Percentiles rank a stretch among this genome's conserved stretches.
Evolutionary conservation across 1,140 invertebrate species (phyloP).

Genomic region (Polypedilum vanderplanki): DNA sequence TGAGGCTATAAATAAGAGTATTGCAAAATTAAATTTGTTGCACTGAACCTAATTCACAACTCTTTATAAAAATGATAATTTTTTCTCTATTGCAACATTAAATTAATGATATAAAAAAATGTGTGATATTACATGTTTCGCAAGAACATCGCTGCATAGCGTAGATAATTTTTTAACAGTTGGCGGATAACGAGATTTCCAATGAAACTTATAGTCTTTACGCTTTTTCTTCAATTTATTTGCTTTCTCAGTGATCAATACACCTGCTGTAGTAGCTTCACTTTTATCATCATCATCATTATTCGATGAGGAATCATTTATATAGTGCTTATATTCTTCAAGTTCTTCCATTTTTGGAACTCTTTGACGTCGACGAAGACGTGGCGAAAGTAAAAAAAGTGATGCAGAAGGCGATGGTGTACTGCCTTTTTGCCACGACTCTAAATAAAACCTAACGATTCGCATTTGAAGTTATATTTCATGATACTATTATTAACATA

Average conservation of each 20-base stretch:
- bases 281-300: background rate
- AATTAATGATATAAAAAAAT: background rate
- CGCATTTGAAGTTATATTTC: conserved; percentile 35
- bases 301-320: conserved; percentile 23
- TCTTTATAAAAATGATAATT: background rate
- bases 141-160: conserved; percentile 42
- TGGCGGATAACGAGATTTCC: conserved; percentile 40
- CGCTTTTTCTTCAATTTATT: conserved; percentile 31
- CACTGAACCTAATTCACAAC: conserved; percentile 21
- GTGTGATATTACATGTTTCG: conserved; percentile 36
- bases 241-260: background rate
- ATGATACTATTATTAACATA: too few species aligned
- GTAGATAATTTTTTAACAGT: conserved; percentile 41
- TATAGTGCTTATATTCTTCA: conserved; percentile 33
- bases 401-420: conserved; percentile 41
- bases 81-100: background rate
- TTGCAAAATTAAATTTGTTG: conserved; percentile 30
- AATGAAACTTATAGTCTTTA: conserved; percentile 17
- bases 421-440: conserved; percentile 42
- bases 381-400: conserved; percentile 39
- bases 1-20: conserved; percentile 58
- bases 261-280: background rate
- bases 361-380: conserved; percentile 40
- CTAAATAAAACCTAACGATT: conserved; percentile 43
- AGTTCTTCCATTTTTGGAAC: conserved; percentile 34